Percentiles rank a stretch among this genome's conserved stretches.
phyloP scores from a whole-genome alignment of 2,888 invertebrate species.

The Conistra vaccinii region DNA sequence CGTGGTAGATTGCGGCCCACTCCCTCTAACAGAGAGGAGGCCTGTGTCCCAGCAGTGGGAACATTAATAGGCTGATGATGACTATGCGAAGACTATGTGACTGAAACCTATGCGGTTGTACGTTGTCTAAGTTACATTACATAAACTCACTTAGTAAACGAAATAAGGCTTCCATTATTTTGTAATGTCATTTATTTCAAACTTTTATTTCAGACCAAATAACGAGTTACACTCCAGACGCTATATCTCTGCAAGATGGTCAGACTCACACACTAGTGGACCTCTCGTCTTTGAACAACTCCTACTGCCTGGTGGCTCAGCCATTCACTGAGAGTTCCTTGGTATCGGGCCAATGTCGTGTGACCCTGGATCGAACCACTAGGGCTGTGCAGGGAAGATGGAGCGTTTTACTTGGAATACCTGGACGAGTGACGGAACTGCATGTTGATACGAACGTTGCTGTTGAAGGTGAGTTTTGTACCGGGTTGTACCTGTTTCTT shows the following conservation, averaged over 20 bases:
- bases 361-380: conserved; percentile 81
- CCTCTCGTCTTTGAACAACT: conserved; percentile 76
- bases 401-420: conserved; percentile 84
- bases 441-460: conserved; percentile 78
- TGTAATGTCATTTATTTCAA: neutral
- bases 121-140: neutral
- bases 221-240: conserved; percentile 67
- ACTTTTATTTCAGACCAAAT: conserved; percentile 59
- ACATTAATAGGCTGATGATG: no score
- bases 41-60: no score
- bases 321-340: conserved; percentile 84
- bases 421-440: conserved; percentile 84
- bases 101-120: neutral
- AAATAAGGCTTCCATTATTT: neutral
- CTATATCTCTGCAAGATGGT: conserved; percentile 81
- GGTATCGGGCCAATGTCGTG: conserved; percentile 83
- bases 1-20: no score
- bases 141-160: neutral
- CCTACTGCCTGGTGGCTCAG: conserved; percentile 83
- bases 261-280: conserved; percentile 72
- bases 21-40: no score
- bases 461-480: conserved; percentile 78
- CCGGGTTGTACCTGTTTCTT: neutral
- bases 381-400: conserved; percentile 87
- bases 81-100: neutral